These are phyloP conservation scores for Scolopax bukidnonensis DNA, from an alignment of 2,797 vertebrate genomes.

Conservation along the genomic window DNA sequence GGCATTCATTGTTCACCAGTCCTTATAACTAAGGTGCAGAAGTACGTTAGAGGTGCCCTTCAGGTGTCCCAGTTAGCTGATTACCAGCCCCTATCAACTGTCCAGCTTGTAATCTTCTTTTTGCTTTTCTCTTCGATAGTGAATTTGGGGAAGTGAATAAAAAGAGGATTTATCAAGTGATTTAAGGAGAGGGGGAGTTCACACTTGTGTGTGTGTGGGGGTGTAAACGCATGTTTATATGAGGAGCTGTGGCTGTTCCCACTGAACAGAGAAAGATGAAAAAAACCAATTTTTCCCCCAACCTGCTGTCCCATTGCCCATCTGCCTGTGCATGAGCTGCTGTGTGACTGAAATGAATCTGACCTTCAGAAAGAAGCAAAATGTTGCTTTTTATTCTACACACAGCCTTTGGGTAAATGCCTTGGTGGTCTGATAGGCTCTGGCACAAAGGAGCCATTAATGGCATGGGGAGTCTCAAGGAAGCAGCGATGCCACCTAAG, in stretches of 20 bases:
- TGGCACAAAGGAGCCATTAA: slow-evolving; percentile 52
- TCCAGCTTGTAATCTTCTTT: too few relatives aligned
- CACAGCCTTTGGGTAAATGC: slow-evolving; percentile 27
- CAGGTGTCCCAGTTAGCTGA: background rate
- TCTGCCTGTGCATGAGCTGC: background rate
- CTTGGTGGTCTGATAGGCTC: slow-evolving; percentile 15
- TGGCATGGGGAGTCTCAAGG: background rate
- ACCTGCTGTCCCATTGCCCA: background rate
- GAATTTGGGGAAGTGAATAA: slow-evolving; percentile 7
- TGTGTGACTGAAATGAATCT: background rate
- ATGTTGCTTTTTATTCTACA: slow-evolving; percentile 22
- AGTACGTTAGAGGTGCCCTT: background rate
- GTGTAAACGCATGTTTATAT: background rate
- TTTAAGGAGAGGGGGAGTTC: background rate
- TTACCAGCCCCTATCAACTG: too few relatives aligned
- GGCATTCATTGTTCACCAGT: background rate
- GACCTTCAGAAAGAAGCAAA: slow-evolving; percentile 33
- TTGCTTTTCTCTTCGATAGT: background rate
- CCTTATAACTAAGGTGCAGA: background rate
- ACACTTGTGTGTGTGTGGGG: too few relatives aligned
- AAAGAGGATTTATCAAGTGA: background rate
- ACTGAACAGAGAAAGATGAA: background rate
- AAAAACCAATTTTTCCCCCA: background rate
- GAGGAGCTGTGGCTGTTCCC: background rate
- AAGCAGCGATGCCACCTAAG: background rate